phyloP scores from a whole-genome alignment of 2,113 vertebrate genomes.

The Mellivora capensis region DNA sequence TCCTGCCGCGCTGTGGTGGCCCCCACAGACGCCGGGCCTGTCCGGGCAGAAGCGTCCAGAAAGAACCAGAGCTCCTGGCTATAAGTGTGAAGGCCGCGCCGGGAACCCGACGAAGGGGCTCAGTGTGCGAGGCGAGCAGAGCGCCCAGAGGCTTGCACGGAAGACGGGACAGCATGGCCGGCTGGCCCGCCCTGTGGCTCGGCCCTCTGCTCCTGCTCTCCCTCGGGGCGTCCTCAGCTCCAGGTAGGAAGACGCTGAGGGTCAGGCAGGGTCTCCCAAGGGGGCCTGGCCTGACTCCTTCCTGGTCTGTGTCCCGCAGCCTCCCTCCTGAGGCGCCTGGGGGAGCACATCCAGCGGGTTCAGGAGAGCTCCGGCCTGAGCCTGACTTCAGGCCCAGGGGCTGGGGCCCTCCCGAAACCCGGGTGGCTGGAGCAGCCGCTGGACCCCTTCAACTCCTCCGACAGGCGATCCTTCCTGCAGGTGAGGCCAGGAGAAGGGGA shows the following conservation, averaged over 20 bases:
- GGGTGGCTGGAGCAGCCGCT: constrained; percentile 81
- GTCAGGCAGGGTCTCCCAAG: not conserved
- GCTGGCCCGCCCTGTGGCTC: not conserved
- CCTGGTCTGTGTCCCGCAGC: not conserved
- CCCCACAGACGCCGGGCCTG: constrained; percentile 54
- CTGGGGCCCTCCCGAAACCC: not conserved
- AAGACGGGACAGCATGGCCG: not conserved
- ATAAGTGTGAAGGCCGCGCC: not conserved
- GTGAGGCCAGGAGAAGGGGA: constrained; percentile 62
- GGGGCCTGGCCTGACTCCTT: not conserved
- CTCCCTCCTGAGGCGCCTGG: constrained; percentile 53
- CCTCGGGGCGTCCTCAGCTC: not conserved
- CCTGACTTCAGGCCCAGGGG: not conserved
- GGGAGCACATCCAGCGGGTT: not conserved
- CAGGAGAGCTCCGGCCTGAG: not conserved
- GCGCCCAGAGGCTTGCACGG: rapidly evolving
- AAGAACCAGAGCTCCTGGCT: not conserved
- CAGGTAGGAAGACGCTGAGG: not conserved
- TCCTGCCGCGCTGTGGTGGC: constrained; percentile 19
- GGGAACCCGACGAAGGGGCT: not conserved
- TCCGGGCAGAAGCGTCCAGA: not conserved
- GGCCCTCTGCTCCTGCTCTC: constrained; percentile 9
- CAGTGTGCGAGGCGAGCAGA: not conserved
- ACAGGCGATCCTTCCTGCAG: constrained; percentile 81
- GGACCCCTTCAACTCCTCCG: constrained; percentile 84